Evolutionary conservation across 2,888 invertebrate genomes (phyloP).

Genomic region (Zaprionus bogoriensis): DNA sequence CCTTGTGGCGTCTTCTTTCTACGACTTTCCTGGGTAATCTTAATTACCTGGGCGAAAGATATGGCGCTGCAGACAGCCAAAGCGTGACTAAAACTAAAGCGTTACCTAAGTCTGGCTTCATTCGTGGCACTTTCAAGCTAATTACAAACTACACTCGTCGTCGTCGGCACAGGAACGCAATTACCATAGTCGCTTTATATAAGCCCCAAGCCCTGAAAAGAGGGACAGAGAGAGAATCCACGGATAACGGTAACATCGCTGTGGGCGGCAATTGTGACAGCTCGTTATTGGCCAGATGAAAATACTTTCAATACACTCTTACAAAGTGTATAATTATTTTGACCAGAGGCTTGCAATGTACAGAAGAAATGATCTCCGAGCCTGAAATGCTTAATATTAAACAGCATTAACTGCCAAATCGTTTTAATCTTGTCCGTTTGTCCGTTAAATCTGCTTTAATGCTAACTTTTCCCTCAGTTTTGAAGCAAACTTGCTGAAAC

Average conservation of each 20-base stretch:
- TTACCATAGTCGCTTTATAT: constrained; percentile 68
- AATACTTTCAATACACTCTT: too few species aligned
- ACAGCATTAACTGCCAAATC: too few species aligned
- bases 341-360: too few species aligned
- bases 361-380: too few species aligned
- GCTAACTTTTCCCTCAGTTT: too few species aligned
- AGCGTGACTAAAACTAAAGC: constrained; percentile 72
- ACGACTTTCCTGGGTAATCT: constrained; percentile 48
- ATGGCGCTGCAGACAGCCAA: constrained; percentile 66
- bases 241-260: constrained; percentile 7
- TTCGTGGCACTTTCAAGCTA: constrained; percentile 54
- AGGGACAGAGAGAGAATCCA: constrained; percentile 1
- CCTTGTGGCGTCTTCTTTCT: constrained; percentile 11
- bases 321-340: too few species aligned
- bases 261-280: constrained; percentile 50
- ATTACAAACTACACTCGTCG: constrained; percentile 53
- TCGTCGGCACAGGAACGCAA: constrained; percentile 41
- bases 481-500: too few species aligned
- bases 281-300: constrained; percentile 44
- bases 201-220: constrained; percentile 34
- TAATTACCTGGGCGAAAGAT: constrained; percentile 65
- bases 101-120: constrained; percentile 67
- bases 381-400: too few species aligned
- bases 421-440: too few species aligned
- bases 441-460: too few species aligned